Evolutionary conservation across 2,797 vertebrate species (phyloP).

Genomic region (Crypturellus tataupa): DNA sequence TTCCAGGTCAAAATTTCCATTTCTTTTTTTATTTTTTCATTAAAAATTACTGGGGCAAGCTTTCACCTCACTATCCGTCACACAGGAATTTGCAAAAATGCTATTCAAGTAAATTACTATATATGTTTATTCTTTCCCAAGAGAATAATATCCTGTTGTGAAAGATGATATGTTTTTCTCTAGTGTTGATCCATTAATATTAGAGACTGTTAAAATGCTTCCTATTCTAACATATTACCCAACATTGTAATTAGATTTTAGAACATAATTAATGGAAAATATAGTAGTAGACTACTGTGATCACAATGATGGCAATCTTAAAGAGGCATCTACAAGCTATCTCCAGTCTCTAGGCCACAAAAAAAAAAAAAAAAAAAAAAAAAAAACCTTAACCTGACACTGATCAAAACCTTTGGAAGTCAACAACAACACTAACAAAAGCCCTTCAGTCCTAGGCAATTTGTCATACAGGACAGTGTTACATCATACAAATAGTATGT

Average conservation of each 20-base stretch:
- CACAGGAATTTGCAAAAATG: background rate
- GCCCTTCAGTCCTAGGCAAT: background rate
- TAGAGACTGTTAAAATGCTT: background rate
- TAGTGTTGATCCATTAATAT: accelerated
- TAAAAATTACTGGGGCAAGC: background rate
- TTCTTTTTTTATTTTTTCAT: background rate
- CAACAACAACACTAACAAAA: background rate
- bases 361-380: background rate
- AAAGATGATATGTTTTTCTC: background rate
- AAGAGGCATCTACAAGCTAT: background rate
- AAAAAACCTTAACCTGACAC: background rate
- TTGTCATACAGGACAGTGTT: background rate
- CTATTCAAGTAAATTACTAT: background rate
- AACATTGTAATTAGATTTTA: background rate
- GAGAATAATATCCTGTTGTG: background rate
- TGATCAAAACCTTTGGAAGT: background rate
- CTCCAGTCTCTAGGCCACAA: background rate
- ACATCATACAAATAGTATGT: background rate
- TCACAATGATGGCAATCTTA: background rate
- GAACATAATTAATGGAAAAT: background rate
- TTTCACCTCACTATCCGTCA: background rate
- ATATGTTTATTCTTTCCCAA: background rate
- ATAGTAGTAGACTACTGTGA: background rate
- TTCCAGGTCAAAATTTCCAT: background rate
- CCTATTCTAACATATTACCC: background rate